Conservation (phyloP, 2,888 invertebrate species). For the Drosophila mimica region DNA sequence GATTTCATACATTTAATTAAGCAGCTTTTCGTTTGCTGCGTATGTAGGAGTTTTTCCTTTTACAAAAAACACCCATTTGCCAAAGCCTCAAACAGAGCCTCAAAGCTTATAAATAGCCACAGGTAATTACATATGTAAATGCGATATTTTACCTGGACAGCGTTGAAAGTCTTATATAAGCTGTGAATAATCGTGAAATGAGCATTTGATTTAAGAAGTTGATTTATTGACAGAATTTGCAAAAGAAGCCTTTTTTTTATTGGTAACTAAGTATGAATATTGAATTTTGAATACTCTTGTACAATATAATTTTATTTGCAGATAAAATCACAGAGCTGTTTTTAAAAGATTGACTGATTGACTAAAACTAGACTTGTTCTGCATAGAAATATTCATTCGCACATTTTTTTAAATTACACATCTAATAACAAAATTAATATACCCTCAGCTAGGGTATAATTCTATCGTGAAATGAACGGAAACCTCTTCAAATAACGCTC, state of each 20-base stretch:
- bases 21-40: conserved; percentile 47
- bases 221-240: conserved; percentile 36
- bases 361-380: neutral
- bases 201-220: conserved; percentile 13
- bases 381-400: neutral
- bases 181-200: conserved; percentile 30
- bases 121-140: conserved; percentile 65
- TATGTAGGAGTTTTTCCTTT: conserved; percentile 34
- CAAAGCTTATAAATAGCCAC: conserved; percentile 28
- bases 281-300: conserved; percentile 5
- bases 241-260: neutral
- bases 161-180: conserved; percentile 23
- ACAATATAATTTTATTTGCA: neutral
- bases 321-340: neutral
- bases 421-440: neutral
- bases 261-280: neutral
- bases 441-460: neutral
- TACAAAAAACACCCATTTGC: conserved; percentile 6
- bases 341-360: neutral
- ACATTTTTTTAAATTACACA: neutral
- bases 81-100: conserved; percentile 21
- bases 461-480: neutral
- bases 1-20: conserved; percentile 73
- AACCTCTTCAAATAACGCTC: neutral
- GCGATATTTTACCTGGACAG: conserved; percentile 13